Percentiles rank a stretch among this genome's conserved stretches.
phyloP scores from a whole-genome alignment of 2,113 vertebrate species.

The Nansenia antarctica region DNA sequence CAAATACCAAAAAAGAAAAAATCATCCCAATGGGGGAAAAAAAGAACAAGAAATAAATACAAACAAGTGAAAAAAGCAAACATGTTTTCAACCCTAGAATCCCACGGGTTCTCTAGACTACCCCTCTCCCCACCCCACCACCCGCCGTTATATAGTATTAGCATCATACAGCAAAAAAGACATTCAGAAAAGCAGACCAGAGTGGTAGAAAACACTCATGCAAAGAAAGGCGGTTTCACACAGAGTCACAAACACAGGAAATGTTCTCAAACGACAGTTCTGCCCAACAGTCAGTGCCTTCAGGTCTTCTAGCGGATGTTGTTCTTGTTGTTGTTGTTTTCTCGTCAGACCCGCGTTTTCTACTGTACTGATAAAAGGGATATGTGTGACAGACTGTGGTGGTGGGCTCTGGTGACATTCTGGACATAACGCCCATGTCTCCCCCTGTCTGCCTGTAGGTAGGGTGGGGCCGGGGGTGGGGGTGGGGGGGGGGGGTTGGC shows the following conservation, averaged over 20 bases:
- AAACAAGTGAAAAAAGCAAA: slow-evolving; percentile 51
- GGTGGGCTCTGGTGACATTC: slow-evolving; percentile 50
- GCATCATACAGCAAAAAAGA: slow-evolving; percentile 65
- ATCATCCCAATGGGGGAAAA: slow-evolving; percentile 32
- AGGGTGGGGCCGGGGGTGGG: neutral
- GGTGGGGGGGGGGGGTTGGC: slow-evolving; percentile 31
- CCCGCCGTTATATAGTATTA: slow-evolving; percentile 16
- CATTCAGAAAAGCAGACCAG: slow-evolving; percentile 73
- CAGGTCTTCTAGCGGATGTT: slow-evolving; percentile 59
- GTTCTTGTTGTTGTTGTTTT: slow-evolving; percentile 57
- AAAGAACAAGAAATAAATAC: slow-evolving; percentile 27
- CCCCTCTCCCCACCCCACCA: slow-evolving; percentile 17
- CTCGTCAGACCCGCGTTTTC: slow-evolving; percentile 68
- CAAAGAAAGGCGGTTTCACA: slow-evolving; percentile 76
- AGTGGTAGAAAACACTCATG: slow-evolving; percentile 82
- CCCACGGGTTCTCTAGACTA: slow-evolving; percentile 54
- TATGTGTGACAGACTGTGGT: slow-evolving; percentile 36
- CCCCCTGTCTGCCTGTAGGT: slow-evolving; percentile 24
- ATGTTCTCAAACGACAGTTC: slow-evolving; percentile 55
- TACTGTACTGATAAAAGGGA: slow-evolving; percentile 70
- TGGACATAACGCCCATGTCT: slow-evolving; percentile 24
- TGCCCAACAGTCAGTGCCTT: slow-evolving; percentile 92
- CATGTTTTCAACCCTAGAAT: slow-evolving; percentile 30
- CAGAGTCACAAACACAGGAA: slow-evolving; percentile 68
- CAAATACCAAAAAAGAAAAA: slow-evolving; percentile 49